Evolutionary conservation across 2,797 vertebrate genomes (phyloP).

Genomic region (Pseudomugil tenellus): DNA sequence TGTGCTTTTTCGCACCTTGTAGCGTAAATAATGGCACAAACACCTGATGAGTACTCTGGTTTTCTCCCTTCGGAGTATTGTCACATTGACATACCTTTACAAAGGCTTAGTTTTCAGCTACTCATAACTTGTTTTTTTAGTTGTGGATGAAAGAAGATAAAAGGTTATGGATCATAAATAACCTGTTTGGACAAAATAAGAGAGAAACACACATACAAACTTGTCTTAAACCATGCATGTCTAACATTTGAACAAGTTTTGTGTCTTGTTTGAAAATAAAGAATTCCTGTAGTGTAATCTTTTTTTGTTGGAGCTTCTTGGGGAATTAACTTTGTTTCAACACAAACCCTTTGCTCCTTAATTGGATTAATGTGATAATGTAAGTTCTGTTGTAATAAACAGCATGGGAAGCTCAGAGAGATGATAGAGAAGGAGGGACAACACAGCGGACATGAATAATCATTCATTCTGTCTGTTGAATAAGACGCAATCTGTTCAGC

Average conservation of each 20-base stretch:
- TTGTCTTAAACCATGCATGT: background rate
- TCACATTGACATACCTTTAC: background rate
- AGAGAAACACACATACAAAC: background rate
- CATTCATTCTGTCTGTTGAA: background rate
- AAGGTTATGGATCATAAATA: background rate
- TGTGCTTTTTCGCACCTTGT: background rate
- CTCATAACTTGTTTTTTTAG: background rate
- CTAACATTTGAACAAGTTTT: background rate
- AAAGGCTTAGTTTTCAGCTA: background rate
- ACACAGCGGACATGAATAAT: background rate
- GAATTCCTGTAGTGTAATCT: background rate
- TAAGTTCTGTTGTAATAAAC: background rate
- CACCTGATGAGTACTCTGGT: background rate
- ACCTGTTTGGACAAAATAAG: background rate
- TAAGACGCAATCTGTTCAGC: background rate
- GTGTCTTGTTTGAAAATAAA: background rate
- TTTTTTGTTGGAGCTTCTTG: background rate
- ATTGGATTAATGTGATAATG: conserved; percentile 15
- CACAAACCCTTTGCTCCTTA: background rate
- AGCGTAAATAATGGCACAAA: background rate
- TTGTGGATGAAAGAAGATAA: background rate
- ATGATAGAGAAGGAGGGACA: background rate
- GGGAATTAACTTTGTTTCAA: conserved; percentile 9
- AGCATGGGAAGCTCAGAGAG: background rate
- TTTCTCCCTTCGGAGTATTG: background rate